Evolutionary conservation across 2,113 vertebrate genomes (phyloP).

Genomic region (Podarcis raffonei): DNA sequence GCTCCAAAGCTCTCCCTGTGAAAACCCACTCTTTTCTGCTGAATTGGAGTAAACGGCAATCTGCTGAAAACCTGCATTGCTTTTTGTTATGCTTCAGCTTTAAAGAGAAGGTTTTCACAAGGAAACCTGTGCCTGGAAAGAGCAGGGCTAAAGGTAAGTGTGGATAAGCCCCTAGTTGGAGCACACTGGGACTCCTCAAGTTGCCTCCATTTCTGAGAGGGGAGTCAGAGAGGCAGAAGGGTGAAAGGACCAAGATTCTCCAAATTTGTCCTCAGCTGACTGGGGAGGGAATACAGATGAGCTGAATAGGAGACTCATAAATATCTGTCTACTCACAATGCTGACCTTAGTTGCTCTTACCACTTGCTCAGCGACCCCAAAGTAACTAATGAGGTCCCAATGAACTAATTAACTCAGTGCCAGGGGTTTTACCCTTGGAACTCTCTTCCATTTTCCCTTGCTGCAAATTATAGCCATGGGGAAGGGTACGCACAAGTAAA

Average conservation of each 20-base stretch:
- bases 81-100: no score
- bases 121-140: background rate
- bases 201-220: background rate
- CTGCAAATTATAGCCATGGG: background rate
- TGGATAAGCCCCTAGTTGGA: background rate
- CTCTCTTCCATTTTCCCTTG: background rate
- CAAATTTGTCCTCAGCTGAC: background rate
- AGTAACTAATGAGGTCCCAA: background rate
- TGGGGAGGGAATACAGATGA: background rate
- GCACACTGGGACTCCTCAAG: background rate
- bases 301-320: background rate
- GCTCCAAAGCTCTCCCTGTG: no score
- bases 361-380: background rate
- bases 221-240: no score
- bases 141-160: background rate
- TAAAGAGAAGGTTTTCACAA: no score
- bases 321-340: background rate
- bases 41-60: no score
- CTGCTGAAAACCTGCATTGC: no score
- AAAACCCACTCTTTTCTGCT: no score
- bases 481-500: background rate
- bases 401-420: background rate
- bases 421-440: conserved; percentile 6
- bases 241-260: background rate
- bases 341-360: background rate